Evolutionary conservation across 2,888 invertebrate species (phyloP).

Genomic region (Branchipolynoe longqiensis): DNA sequence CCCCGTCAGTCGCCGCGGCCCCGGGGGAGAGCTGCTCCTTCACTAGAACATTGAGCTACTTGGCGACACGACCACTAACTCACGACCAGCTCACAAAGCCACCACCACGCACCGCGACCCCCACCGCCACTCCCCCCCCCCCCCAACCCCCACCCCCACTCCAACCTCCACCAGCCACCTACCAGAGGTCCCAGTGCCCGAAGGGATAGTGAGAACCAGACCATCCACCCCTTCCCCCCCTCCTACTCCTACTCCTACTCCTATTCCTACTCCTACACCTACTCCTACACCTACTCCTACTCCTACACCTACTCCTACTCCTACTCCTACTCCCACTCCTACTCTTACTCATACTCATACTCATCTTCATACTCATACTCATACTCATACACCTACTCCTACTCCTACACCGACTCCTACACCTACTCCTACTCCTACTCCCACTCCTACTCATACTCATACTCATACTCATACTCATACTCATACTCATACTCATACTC

Average conservation of each 20-base stretch:
- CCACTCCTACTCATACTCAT: too few species aligned
- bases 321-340: too few species aligned
- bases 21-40: not conserved
- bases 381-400: too few species aligned
- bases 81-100: constrained; percentile 29
- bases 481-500: too few species aligned
- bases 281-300: too few species aligned
- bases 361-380: too few species aligned
- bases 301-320: too few species aligned
- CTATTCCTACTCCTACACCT: too few species aligned
- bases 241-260: not conserved
- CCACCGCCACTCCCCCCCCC: not conserved
- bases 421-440: too few species aligned
- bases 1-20: not conserved
- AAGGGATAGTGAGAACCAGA: not conserved
- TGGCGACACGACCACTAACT: not conserved
- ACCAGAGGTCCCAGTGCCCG: not conserved
- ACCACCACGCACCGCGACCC: not conserved
- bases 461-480: too few species aligned
- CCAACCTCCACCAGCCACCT: not conserved
- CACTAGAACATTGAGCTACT: not conserved
- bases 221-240: not conserved
- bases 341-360: too few species aligned
- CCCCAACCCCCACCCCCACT: not conserved
- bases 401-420: too few species aligned